Evolutionary conservation across 2,113 vertebrate species (phyloP).

Genomic region (Macquaria ambigua): DNA sequence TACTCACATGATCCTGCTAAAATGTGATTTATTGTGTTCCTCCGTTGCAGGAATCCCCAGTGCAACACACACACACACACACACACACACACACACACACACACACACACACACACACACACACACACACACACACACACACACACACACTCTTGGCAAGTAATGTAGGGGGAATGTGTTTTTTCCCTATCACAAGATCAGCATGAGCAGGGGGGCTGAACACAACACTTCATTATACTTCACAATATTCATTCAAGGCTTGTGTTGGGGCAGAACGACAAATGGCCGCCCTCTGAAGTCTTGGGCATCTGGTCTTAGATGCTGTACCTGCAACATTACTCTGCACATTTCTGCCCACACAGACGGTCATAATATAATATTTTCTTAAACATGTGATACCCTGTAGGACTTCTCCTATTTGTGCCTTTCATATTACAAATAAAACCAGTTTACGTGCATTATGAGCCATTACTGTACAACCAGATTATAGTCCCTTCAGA

Average conservation of each 20-base stretch:
- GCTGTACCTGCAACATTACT: neutral
- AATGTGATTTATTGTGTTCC: conserved; percentile 60
- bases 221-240: conserved; percentile 55
- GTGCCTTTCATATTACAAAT: neutral
- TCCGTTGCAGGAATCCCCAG: conserved; percentile 45
- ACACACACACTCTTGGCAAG: conserved; percentile 44
- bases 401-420: neutral
- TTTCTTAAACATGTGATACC: neutral
- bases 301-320: neutral
- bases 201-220: conserved; percentile 48
- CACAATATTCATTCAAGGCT: conserved; percentile 38
- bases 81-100: conserved; percentile 30
- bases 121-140: conserved; percentile 27
- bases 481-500: neutral
- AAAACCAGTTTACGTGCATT: neutral
- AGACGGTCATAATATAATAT: neutral
- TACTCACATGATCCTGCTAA: conserved; percentile 65
- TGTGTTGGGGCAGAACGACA: neutral
- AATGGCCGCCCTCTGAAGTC: neutral
- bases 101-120: conserved; percentile 22
- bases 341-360: too few species aligned
- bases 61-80: conserved; percentile 17
- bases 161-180: conserved; percentile 63
- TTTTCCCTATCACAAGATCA: conserved; percentile 66
- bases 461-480: too few species aligned